Base-by-base conservation (phyloP, 1,140 invertebrate species). In the Melipona quadrifasciata region DNA sequence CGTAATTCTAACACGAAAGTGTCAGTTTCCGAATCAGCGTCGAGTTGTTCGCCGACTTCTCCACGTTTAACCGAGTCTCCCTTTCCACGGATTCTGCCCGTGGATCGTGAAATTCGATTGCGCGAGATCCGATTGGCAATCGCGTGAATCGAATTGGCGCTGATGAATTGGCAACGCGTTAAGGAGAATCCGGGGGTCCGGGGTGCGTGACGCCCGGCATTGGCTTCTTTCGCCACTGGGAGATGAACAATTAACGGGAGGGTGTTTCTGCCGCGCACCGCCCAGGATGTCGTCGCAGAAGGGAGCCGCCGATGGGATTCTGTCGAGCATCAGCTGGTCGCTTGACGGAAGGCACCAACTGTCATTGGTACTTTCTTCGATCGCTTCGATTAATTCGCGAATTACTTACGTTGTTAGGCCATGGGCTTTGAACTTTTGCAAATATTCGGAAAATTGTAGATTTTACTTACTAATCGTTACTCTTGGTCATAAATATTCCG, bases 161-260 rank as follows among this genome's bases (percentile, higher is more conserved):
- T 72, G 78, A 80, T 85, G 87, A 93, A 92, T 90, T 92, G 90
- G 86, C 87, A 81, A 85, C 87, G 90, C 88, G 90, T 91, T 87
- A 91, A 90, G 86, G 90, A 91, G 91, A 93, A 90, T 90, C 85
- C 80, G 80, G 16, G 85, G 89, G 82, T 5, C 5, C 81, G 82
- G 86, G 89, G 80, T 81, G 87, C 84, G 84, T 75, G 82, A 82
- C 85, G 88, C 85, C 77, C 89, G 82, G 90, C 89, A 92, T 93
- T 92, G 93, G 93, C 91, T 89, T 90, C 89, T 92, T 89, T 92
- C 90, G 90, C 92, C 88, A 88, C 85, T 89, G 91, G 93, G 93
- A 95, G 93, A 95, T 95, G 94, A 95, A 95, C 94, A 95, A 95
- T 95, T 95, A 95, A 93, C 91, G 74, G 17, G 80, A 90, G 91